Percentiles rank a stretch among this genome's conserved stretches.
Conservation (phyloP, 2,888 invertebrate species). For the Nudaria mundana region DNA sequence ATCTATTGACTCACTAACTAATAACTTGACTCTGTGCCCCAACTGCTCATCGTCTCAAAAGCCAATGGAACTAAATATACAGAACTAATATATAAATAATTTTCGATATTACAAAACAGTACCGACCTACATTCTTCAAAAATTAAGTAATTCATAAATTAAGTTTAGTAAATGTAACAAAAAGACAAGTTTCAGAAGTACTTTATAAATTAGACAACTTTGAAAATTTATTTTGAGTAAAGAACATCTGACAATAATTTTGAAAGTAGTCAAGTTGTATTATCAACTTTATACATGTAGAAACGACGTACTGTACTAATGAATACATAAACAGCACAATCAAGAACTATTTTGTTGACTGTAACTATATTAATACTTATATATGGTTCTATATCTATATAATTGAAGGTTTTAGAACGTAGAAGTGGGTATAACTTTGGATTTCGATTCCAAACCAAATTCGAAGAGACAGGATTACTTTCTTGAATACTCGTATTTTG, state of each 20-base stretch:
- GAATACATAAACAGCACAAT: conserved; percentile 30
- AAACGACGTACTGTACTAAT: conserved; percentile 22
- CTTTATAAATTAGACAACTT: neutral
- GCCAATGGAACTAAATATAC: too few relatives aligned
- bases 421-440: conserved; percentile 54
- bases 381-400: too few relatives aligned
- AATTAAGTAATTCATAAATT: neutral
- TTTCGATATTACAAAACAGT: too few relatives aligned
- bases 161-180: neutral
- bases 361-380: conserved; percentile 41
- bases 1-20: too few relatives aligned
- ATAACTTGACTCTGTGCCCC: too few relatives aligned
- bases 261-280: conserved; percentile 5
- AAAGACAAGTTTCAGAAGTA: neutral
- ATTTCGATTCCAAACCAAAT: conserved; percentile 45
- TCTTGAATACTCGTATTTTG: conserved; percentile 47
- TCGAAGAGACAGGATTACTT: conserved; percentile 64
- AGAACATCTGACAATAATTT: neutral
- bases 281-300: conserved; percentile 7
- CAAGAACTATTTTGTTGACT: conserved; percentile 37
- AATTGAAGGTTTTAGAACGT: too few relatives aligned
- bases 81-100: too few relatives aligned
- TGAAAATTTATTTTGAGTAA: neutral
- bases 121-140: neutral
- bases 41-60: too few relatives aligned